These are phyloP conservation scores for Zoanthus sansibaricus DNA, from an alignment of 92 coral and sea anemone genomes.

Conservation along the genomic window DNA sequence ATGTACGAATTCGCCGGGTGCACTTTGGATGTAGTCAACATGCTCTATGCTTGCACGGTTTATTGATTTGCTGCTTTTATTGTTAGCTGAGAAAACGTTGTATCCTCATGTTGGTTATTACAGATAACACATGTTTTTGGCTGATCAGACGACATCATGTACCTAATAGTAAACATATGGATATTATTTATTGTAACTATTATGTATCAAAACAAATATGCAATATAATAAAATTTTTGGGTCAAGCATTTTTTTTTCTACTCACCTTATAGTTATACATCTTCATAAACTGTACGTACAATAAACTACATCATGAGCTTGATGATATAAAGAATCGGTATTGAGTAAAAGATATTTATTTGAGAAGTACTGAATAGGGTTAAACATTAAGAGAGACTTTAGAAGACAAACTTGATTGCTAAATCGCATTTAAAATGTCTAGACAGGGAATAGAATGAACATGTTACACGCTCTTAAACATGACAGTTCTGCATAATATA, in stretches of 20 bases:
- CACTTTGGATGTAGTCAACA: background rate
- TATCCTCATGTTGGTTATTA: background rate
- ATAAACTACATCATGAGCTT: background rate
- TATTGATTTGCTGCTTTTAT: background rate
- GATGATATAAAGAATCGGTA: background rate
- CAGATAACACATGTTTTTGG: constrained; percentile 4
- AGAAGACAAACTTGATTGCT: background rate
- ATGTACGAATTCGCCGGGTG: constrained; percentile 7
- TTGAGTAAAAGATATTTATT: background rate
- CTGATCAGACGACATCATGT: constrained; percentile 18
- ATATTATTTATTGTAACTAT: background rate
- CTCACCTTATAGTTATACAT: constrained; percentile 10
- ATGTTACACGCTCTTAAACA: background rate
- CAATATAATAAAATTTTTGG: background rate
- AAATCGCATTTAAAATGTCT: background rate
- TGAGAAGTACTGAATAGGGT: background rate
- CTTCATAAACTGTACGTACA: constrained; percentile 17
- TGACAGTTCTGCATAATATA: background rate
- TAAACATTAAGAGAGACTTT: no score
- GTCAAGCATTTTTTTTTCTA: background rate
- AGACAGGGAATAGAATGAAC: background rate
- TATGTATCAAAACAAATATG: constrained; percentile 8
- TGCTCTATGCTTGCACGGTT: constrained; percentile 3
- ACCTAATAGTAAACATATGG: constrained; percentile 4
- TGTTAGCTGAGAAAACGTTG: background rate